Base-by-base conservation (phyloP, 2,797 vertebrate species). In the Crocidura indochinensis region DNA sequence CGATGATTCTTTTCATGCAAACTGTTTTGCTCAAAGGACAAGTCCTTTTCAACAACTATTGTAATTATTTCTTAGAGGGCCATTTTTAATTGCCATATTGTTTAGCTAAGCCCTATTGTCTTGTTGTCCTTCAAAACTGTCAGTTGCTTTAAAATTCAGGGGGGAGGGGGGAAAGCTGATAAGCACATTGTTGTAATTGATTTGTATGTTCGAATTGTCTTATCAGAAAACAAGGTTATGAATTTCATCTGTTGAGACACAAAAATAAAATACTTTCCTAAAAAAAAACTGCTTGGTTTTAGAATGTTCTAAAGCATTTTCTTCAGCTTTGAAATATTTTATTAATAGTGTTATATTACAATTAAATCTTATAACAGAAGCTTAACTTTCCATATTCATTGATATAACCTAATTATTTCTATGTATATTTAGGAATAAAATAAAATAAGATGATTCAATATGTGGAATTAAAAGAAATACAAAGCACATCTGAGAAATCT, bases 51-150 rank as follows among this genome's bases (percentile, higher is more conserved):
- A 95, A 92, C 24, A 96, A 79, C 62, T 93, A 85, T 91, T 96
- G 90, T 96, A 95, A 97, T 96, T 97, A 88, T 96, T 98, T 96
- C 96, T 95, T 62, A 96, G 22, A 95, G 96, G 95, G 88, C 3
- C 0, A 87, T 97, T 98, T 98, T 98, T 97, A 97, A 97, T 96
- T 97, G 96, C 96, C 96, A 95, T 91, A 97, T 95, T 97, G 92
- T 97, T 97, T 95, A 96, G 96, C 97, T 97, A 96, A 97, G 96
- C 95, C 97, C 96, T 97, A 94, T 95, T 97, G 95, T 98, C 97
- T 97, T 96, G 87, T 46, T 97, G 97, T 98, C 97, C 94, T 97
- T 97, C 95, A 56, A 31, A 98, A 96, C 31, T 97, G 95, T 98
- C 95, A 96, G 10, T 96, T 97, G 96, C 76, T 97, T 97, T 97